These are phyloP conservation scores for Illadopsis cleaveri DNA, from an alignment of 2,113 vertebrate species.

Conservation along the genomic window DNA sequence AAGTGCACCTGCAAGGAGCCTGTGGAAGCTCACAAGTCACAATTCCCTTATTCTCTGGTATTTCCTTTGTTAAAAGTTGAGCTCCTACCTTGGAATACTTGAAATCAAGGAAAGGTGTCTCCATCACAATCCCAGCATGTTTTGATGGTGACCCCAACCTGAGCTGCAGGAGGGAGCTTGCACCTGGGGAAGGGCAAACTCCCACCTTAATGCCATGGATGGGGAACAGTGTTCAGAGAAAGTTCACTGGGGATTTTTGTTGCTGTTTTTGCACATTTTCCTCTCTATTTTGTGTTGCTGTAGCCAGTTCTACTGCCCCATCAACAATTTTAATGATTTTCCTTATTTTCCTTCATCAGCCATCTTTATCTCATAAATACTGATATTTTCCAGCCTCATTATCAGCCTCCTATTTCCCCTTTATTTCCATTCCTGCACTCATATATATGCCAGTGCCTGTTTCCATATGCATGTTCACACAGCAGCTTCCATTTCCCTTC, in stretches of 20 bases:
- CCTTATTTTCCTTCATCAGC: neutral
- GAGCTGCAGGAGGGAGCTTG: neutral
- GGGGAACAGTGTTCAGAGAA: neutral
- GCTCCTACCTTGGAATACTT: neutral
- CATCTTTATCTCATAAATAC: neutral
- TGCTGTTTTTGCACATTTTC: neutral
- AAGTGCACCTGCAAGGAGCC: neutral
- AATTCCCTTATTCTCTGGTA: neutral
- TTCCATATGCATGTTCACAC: accelerated
- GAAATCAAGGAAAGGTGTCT: neutral
- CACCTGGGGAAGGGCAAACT: neutral
- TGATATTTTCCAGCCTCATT: neutral
- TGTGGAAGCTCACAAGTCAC: neutral
- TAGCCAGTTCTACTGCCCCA: neutral
- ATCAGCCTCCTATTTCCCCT: neutral
- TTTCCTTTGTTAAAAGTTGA: neutral
- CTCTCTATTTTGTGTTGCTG: neutral
- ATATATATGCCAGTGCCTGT: neutral
- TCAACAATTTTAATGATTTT: neutral
- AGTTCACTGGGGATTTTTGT: neutral
- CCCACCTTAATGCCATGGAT: neutral
- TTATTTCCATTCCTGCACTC: neutral
- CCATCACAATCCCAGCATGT: neutral
- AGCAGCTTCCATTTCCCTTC: neutral
- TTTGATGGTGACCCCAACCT: neutral